Conservation (phyloP, 2,888 invertebrate species). For the Dusona sp. region DNA sequence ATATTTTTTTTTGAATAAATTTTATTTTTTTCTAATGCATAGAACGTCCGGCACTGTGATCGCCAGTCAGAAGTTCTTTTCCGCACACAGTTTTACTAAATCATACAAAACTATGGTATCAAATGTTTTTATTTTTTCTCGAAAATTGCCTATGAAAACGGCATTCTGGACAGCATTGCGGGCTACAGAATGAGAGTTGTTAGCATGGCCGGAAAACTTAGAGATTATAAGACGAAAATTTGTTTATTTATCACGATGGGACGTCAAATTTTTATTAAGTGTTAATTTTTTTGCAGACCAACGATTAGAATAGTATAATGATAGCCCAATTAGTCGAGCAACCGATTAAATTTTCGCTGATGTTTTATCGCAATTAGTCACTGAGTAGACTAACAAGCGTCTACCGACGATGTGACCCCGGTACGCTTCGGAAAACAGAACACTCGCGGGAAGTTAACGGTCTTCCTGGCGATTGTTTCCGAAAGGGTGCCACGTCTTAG, state of each 20-base stretch:
- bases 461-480: constrained; percentile 70
- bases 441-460: constrained; percentile 71
- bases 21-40: too few species aligned
- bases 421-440: constrained; percentile 33
- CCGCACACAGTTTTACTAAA: too few species aligned
- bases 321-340: constrained; percentile 34
- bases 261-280: background rate
- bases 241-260: background rate
- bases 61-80: too few species aligned
- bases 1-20: too few species aligned
- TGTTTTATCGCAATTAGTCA: constrained; percentile 51
- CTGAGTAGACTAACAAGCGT: constrained; percentile 15
- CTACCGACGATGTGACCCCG: constrained; percentile 44
- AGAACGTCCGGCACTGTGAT: too few species aligned
- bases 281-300: background rate
- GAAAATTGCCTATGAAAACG: too few species aligned
- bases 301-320: background rate
- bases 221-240: background rate
- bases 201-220: background rate
- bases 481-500: constrained; percentile 54
- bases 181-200: background rate
- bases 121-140: too few species aligned
- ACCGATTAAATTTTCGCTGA: constrained; percentile 20
- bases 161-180: too few species aligned
- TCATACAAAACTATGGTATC: too few species aligned